These are phyloP conservation scores for Phrixothrix hirtus DNA, from an alignment of 2,888 invertebrate genomes.

Conservation along the genomic window DNA sequence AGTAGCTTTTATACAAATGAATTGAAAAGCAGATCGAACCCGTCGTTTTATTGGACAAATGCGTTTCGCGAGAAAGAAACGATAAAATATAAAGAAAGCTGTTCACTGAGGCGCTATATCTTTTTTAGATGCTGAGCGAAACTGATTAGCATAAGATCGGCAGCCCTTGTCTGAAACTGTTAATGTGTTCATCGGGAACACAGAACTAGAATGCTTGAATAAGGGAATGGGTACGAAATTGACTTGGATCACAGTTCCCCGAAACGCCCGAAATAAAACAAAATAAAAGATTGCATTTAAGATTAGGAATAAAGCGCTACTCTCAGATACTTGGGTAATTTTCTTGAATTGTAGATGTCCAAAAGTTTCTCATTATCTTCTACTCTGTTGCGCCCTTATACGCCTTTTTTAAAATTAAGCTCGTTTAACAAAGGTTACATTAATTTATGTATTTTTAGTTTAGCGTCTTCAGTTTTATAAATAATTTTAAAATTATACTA, in stretches of 20 bases:
- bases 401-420: background rate
- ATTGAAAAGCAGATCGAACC: constrained; percentile 19
- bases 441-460: background rate
- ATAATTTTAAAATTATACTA: too few species aligned
- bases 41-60: constrained; percentile 38
- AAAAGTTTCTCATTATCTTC: constrained; percentile 41
- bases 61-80: constrained; percentile 38
- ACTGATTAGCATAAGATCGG: constrained; percentile 51
- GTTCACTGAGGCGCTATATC: constrained; percentile 37
- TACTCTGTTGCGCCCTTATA: constrained; percentile 27
- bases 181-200: constrained; percentile 49
- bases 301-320: constrained; percentile 48
- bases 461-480: too few species aligned
- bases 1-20: constrained; percentile 32
- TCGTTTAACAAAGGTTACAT: background rate
- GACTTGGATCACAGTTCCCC: constrained; percentile 40
- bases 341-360: constrained; percentile 49
- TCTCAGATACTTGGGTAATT: constrained; percentile 47
- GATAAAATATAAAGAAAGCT: constrained; percentile 36
- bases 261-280: constrained; percentile 44
- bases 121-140: constrained; percentile 42
- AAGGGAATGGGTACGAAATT: constrained; percentile 42
- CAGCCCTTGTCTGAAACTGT: constrained; percentile 47
- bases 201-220: constrained; percentile 33
- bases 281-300: constrained; percentile 51